Percentiles rank a stretch among this genome's conserved stretches.
Evolutionary conservation across 2,113 vertebrate genomes (phyloP).

Genomic region (Rhadina sibilatrix): DNA sequence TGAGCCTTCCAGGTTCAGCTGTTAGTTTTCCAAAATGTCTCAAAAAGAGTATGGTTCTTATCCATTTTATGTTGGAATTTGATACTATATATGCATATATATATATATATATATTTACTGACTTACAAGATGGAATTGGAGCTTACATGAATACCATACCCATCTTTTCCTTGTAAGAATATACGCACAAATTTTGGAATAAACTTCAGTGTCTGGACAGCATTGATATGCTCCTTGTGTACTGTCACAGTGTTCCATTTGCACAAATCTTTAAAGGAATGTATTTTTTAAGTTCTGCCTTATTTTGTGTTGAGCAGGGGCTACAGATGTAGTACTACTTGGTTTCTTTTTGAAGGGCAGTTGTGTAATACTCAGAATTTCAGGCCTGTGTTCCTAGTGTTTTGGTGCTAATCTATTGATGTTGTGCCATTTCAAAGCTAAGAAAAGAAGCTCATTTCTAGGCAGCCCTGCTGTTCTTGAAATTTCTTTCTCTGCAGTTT

Average conservation of each 20-base stretch:
- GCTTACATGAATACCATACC: not conserved
- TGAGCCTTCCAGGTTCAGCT: not conserved
- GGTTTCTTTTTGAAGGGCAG: not conserved
- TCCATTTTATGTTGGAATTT: not conserved
- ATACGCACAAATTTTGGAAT: not conserved
- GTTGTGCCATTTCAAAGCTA: conserved; percentile 18
- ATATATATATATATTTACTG: not conserved
- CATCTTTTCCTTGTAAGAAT: not conserved
- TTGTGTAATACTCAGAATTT: conserved; percentile 19
- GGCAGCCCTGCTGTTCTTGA: not conserved
- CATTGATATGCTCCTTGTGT: not conserved
- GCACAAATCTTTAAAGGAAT: not conserved
- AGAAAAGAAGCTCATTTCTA: conserved; percentile 9
- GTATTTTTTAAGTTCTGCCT: not conserved
- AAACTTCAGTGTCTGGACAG: not conserved
- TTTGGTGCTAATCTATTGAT: conserved; percentile 13
- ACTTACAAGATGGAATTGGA: not conserved
- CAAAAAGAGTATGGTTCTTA: not conserved
- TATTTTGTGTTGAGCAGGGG: not conserved
- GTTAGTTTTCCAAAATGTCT: not conserved
- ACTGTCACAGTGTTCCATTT: not conserved
- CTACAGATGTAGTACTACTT: not conserved
- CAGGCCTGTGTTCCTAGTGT: not conserved
- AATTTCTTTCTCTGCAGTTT: not conserved
- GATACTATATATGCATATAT: not conserved